Percentiles rank a stretch among this genome's conserved stretches.
phyloP scores from a whole-genome alignment of 1,140 invertebrate species.

The Oreohelix idahoensis region DNA sequence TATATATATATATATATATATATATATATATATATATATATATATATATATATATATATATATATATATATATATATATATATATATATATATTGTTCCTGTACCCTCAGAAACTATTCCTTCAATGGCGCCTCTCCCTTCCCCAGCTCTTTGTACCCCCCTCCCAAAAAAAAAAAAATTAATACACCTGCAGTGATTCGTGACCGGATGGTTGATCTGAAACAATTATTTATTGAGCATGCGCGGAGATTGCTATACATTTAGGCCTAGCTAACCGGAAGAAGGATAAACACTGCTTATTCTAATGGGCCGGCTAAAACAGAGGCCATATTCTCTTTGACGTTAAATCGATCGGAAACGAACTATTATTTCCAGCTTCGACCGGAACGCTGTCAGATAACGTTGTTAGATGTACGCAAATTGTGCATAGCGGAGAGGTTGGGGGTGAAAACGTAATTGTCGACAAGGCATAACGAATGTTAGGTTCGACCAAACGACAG shows the following conservation, averaged over 20 bases:
- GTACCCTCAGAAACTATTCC: too few species aligned
- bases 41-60: too few species aligned
- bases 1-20: too few species aligned
- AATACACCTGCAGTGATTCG: not conserved
- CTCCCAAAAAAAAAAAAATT: not conserved
- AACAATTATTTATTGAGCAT: not conserved
- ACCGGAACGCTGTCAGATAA: not conserved
- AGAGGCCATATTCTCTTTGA: not conserved
- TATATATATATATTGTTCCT: too few species aligned
- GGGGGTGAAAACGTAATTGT: not conserved
- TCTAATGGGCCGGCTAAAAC: constrained; percentile 9
- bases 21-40: too few species aligned
- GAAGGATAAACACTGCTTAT: constrained; percentile 4
- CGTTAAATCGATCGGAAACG: constrained; percentile 12
- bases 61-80: too few species aligned
- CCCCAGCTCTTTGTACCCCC: not conserved
- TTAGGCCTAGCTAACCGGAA: constrained; percentile 1
- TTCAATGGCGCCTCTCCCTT: too few species aligned
- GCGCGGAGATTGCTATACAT: constrained; percentile 5
- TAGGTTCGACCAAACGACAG: not conserved
- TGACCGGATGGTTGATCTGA: not conserved
- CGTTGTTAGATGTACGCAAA: not conserved
- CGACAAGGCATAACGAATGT: not conserved
- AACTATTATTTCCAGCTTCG: not conserved
- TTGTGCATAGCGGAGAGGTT: not conserved